phyloP scores from a whole-genome alignment of 2,797 vertebrate species.

The Typhlichthys subterraneus region DNA sequence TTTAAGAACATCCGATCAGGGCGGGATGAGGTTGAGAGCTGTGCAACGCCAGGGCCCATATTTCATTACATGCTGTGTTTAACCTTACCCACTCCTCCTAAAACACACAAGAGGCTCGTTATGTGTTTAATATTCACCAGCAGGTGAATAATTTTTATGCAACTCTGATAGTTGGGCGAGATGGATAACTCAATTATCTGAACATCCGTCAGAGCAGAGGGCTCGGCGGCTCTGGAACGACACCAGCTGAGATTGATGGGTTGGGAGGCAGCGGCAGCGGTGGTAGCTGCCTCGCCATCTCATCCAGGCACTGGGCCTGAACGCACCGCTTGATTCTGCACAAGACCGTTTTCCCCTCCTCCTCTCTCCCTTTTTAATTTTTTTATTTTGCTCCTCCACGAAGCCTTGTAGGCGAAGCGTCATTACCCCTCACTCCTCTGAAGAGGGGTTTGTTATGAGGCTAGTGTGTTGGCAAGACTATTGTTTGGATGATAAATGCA shows the following conservation, averaged over 20 bases:
- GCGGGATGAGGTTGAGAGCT: constrained; percentile 53
- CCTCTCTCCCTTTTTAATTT: constrained; percentile 10
- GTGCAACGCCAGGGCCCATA: constrained; percentile 59
- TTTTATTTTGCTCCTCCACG: constrained; percentile 41
- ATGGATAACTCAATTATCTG: constrained; percentile 99
- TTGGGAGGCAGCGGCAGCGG: constrained; percentile 83
- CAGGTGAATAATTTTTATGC: constrained; percentile 99
- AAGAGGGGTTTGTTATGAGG: constrained; percentile 98
- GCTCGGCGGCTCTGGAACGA: constrained; percentile 84
- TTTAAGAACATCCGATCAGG: constrained; percentile 60
- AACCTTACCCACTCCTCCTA: constrained; percentile 84
- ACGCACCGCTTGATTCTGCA: constrained; percentile 81
- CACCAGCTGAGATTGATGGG: constrained; percentile 96
- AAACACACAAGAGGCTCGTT: constrained; percentile 94
- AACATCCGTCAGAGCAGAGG: constrained; percentile 91
- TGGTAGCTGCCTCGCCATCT: constrained; percentile 90
- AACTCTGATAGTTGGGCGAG: constrained; percentile 96
- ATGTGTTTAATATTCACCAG: constrained; percentile 99
- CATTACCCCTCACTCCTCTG: constrained; percentile 99
- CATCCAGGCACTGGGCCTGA: constrained; percentile 95
- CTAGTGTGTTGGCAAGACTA: constrained; percentile 97
- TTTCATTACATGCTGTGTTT: constrained; percentile 78
- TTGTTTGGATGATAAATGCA: constrained; percentile 99
- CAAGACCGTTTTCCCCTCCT: constrained; percentile 57
- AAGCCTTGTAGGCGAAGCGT: constrained; percentile 92